A percentile compares a stretch with the other conserved stretches of the same genome.
Conservation (phyloP, 2,113 vertebrate species). For the Xyliphius kryptos region DNA sequence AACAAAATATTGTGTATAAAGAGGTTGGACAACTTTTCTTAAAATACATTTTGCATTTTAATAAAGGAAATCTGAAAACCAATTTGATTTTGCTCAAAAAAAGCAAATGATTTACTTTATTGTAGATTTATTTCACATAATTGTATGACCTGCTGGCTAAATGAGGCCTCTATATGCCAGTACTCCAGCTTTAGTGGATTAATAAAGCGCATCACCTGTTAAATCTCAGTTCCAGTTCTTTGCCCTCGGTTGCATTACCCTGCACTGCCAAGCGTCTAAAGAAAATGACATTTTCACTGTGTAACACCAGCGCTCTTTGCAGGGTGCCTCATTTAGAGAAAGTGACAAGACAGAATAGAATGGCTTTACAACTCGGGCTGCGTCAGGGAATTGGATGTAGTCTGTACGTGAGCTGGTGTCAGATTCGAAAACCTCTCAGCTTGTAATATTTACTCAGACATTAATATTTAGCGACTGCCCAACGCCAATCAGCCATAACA, state of each 20-base stretch:
- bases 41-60: too few species aligned
- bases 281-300: neutral
- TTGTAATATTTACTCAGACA: conserved; percentile 1
- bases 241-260: neutral
- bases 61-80: too few species aligned
- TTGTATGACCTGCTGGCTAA: too few species aligned
- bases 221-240: neutral
- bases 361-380: neutral
- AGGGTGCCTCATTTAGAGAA: neutral
- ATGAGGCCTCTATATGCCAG: too few species aligned
- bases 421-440: neutral
- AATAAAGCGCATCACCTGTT: neutral
- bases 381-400: conserved; percentile 2
- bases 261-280: neutral
- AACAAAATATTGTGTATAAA: too few species aligned
- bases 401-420: neutral
- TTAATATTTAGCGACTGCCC: too few species aligned
- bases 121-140: too few species aligned
- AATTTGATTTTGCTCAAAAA: too few species aligned
- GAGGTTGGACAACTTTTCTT: too few species aligned
- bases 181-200: too few species aligned
- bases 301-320: neutral
- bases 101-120: too few species aligned
- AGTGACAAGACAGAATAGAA: neutral
- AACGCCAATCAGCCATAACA: too few species aligned